Percentiles rank a stretch among this genome's conserved stretches.
Evolutionary conservation across 2,113 vertebrate genomes (phyloP).

Genomic region (Gnathonemus echidnorhynchus): DNA sequence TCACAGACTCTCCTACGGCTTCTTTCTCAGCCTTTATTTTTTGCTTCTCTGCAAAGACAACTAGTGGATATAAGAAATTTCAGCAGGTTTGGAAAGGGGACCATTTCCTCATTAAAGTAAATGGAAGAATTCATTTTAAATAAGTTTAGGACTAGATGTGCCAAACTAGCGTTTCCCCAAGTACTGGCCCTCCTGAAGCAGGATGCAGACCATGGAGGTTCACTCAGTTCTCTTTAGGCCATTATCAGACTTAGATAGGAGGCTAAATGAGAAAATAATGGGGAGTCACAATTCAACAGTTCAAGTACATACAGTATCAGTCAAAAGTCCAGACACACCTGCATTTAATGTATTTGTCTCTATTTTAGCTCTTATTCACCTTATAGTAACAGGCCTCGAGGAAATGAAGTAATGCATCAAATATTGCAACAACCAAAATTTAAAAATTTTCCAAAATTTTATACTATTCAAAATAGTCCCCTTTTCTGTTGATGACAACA

Average conservation of each 20-base stretch:
- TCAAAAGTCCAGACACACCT: background rate
- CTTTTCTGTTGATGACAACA: background rate
- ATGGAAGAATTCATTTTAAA: background rate
- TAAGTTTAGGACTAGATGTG: background rate
- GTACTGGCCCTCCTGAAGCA: background rate
- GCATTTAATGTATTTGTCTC: background rate
- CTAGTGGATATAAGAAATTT: background rate
- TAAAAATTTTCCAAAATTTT: background rate
- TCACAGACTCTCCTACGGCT: background rate
- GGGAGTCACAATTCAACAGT: background rate
- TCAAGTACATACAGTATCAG: background rate
- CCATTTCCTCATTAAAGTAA: background rate
- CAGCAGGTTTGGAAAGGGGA: background rate
- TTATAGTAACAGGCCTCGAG: background rate
- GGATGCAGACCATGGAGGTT: background rate
- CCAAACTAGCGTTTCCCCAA: background rate
- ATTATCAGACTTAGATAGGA: background rate
- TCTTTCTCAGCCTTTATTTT: background rate
- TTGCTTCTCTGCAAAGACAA: background rate
- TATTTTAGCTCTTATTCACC: background rate
- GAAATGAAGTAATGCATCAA: background rate
- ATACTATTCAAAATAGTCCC: background rate
- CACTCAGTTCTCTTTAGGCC: background rate
- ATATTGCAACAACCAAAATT: background rate
- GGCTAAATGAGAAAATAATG: background rate